phyloP scores from a whole-genome alignment of 2,113 vertebrate species.

The Electrona antarctica region DNA sequence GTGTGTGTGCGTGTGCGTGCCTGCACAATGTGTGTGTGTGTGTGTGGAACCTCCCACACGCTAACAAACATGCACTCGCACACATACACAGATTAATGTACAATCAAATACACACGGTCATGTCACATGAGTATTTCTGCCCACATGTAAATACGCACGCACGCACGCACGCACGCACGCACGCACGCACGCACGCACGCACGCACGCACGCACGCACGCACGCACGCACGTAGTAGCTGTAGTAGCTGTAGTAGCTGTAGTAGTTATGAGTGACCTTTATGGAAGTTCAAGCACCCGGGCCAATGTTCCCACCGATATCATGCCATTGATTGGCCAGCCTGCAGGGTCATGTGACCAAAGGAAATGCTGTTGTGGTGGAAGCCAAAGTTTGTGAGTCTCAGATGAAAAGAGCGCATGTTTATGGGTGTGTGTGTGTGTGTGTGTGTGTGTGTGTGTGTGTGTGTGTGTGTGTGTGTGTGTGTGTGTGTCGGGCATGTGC shows the following conservation, averaged over 20 bases:
- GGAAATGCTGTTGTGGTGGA: conserved; percentile 40
- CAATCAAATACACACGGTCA: too few relatives aligned
- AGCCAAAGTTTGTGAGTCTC: conserved; percentile 42
- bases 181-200: conserved; percentile 11
- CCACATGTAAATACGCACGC: background rate
- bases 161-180: background rate
- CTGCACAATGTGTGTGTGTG: too few relatives aligned
- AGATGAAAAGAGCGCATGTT: conserved; percentile 21
- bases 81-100: background rate
- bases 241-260: too few relatives aligned
- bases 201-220: conserved; percentile 22
- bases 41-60: background rate
- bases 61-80: too few relatives aligned
- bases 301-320: conserved; percentile 15
- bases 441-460: conserved; percentile 29
- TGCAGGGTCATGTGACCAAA: conserved; percentile 53
- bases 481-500: background rate
- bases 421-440: background rate
- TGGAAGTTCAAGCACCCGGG: conserved; percentile 46
- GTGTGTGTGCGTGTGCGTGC: too few relatives aligned
- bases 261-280: conserved; percentile 46
- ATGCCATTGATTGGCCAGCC: conserved; percentile 59
- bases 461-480: conserved; percentile 35
- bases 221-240: conserved; percentile 4
- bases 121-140: too few relatives aligned